Percentiles rank a stretch among this genome's conserved stretches.
These are phyloP conservation scores for Halichondria panicea DNA, from an alignment of 37 sponge, comb jelly and placozoan genomes.

Conservation along the genomic window DNA sequence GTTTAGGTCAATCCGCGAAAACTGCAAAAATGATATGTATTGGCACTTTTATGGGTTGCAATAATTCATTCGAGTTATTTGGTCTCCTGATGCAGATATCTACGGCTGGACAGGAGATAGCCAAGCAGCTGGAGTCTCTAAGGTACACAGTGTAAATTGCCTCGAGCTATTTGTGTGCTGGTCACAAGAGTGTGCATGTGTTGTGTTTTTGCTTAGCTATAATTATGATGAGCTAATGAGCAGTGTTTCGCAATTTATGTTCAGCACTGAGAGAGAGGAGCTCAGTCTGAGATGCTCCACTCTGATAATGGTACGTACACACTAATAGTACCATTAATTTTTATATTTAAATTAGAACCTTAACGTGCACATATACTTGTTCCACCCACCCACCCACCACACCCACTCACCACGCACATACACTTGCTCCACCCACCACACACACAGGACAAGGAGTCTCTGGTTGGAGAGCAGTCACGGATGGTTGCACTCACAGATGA, in stretches of 20 bases:
- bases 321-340: too few relatives aligned
- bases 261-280: slow-evolving; percentile 23
- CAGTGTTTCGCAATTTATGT: too few relatives aligned
- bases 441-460: slow-evolving; percentile 33
- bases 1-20: too few relatives aligned
- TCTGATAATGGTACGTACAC: not conserved
- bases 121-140: slow-evolving; percentile 17
- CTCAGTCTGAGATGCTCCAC: not conserved
- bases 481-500: slow-evolving; percentile 20
- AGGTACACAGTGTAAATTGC: slow-evolving; percentile 1
- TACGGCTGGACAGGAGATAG: not conserved
- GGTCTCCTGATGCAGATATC: too few relatives aligned
- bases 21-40: too few relatives aligned
- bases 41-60: too few relatives aligned
- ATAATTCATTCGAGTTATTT: too few relatives aligned
- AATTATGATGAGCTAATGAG: too few relatives aligned
- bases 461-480: slow-evolving; percentile 9
- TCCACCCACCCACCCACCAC: not conserved
- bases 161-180: not conserved
- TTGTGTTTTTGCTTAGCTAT: too few relatives aligned
- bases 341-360: not conserved
- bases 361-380: not conserved
- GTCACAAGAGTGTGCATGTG: not conserved
- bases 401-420: not conserved
- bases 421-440: not conserved